Conservation (phyloP, 1,140 invertebrate genomes). For the Rhopalosiphum padi region DNA sequence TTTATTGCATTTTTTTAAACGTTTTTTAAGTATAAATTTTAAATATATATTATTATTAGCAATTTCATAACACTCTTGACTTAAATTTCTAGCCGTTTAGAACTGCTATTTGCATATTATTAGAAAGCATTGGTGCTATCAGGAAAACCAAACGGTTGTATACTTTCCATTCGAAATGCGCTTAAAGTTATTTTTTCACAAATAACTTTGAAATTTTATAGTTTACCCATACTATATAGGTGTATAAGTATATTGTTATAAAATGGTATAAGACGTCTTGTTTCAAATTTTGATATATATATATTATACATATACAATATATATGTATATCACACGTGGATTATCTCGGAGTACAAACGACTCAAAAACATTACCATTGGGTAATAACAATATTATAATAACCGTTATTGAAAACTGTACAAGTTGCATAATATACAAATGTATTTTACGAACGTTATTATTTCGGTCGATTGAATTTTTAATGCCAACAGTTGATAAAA, state of each 20-base stretch:
- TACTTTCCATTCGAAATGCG: neutral
- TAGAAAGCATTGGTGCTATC: neutral
- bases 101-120: neutral
- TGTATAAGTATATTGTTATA: neutral
- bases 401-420: neutral
- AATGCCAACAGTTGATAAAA: neutral
- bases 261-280: neutral
- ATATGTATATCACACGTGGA: neutral
- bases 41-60: neutral
- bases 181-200: neutral
- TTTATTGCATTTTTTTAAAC: neutral
- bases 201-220: neutral
- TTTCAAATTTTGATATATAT: neutral
- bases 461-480: conserved; percentile 11
- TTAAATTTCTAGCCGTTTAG: neutral
- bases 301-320: neutral
- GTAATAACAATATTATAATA: neutral
- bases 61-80: neutral
- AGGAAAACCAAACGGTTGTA: neutral
- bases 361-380: neutral
- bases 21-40: neutral
- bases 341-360: neutral
- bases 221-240: neutral
- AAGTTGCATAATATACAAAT: neutral
- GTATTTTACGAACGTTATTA: neutral